Base-by-base conservation (phyloP, 2,888 invertebrate species). In the Acleris literana region DNA sequence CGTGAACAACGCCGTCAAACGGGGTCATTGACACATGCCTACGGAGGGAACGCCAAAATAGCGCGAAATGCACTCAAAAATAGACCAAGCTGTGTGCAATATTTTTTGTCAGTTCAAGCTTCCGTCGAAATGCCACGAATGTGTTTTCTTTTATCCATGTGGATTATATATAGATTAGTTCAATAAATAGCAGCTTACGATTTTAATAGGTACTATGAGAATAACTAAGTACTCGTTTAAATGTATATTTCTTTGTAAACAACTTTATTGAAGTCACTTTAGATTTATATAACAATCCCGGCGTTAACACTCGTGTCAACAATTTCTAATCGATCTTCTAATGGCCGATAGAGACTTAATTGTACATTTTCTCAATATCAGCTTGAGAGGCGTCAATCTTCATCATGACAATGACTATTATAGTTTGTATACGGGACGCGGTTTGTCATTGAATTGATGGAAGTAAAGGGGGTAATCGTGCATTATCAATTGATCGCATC, bases 41-140 rank as follows among this genome's bases (percentile, higher is more conserved):
- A 85, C 81, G 86, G 86, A 91, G 92, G 92, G 92, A 92, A 92
- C 92, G 92, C 90, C 90, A 92, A 92, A 92, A 92, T 92, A 92
- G 91, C 92, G 92, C 92, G 84, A 92, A 92, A 92, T 92, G 90
- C 90, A 92, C 86, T 89, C 86, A 90, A 90, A 92, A 92, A 92
- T 92, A 92, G 92, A 92, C 75, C 87, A 88, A 85, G 85, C 84
- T 87, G 85, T 88, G 88, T 91, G 92, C 92, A 91, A 91, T 91
- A 92, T 92, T 92, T 92, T 92, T 92, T 92, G 88, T 92, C 78
- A 79, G 79, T 70, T 75, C 72, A 73, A 72, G 80, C 81, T 83
- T 87, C 88, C 87, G 86, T 81, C 75, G 79, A 81, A 59, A 57
- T 57, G 63, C 33, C 17, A 63, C 29, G 18, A 73, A 72, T 71